Base-by-base conservation (phyloP, 2,113 vertebrate genomes). In the Hemiprocne comata region DNA sequence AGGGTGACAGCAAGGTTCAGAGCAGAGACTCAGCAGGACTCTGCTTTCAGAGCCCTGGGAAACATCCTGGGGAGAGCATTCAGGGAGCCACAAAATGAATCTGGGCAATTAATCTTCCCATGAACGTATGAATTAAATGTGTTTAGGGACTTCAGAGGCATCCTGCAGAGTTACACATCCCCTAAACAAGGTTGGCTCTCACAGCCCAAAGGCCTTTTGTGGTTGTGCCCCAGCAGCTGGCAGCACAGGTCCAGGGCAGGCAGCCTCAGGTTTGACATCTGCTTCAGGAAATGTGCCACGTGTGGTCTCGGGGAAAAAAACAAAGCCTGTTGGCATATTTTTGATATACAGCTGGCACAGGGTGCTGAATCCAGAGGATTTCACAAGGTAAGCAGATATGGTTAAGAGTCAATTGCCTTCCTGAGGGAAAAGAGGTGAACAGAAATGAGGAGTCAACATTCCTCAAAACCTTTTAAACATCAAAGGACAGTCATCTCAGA, bases 381-480 rank as follows among this genome's bases (percentile, higher is more conserved):
- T 38, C 62, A 62, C 48, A 36, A 76, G 33, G 48, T 48, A 50
- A 84, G 64, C 58, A 90, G 55, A 31, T 33, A 77, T 0, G 2
- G 38, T 9, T 54, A 33, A 31, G 31, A 87, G 34, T n/a, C 78
- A 58, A 7, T 44, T 85, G 74, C n/a, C 34, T 90, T 76, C 64
- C 60, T 46, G 60, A 55, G 34, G 78, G 42, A 24, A 84, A 31
- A 78, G 53, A n/a, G 13, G 54, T 69, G 89, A 87, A 60, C 7
- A 84, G 92, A 80, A 94, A 54, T 21, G 34, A 77, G 38, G 34
- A 78, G 51, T 61, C 79, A 88, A 28, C 19, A 25, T 28, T 88
- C 55, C 78, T 69, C 34, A 69, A 74, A 93, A 57, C 46, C 61
- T 78, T 85, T 61, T 36, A 51, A 93, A 86, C 53, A 67, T 62